Evolutionary conservation across 1,140 invertebrate species (phyloP).

Genomic region (Grapholita molesta): DNA sequence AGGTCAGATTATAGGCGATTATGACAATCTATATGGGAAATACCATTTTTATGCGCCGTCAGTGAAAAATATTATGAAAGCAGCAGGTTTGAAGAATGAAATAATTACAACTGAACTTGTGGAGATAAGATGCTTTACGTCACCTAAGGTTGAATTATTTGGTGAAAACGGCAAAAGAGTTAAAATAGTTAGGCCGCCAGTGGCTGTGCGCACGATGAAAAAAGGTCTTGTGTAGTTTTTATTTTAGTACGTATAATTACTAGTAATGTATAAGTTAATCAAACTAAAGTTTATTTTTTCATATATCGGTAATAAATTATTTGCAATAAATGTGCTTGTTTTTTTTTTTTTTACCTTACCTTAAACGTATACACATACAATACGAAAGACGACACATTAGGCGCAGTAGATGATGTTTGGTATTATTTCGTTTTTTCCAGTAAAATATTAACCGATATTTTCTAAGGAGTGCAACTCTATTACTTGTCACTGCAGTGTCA

Average conservation of each 20-base stretch:
- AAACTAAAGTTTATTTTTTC: too few species aligned
- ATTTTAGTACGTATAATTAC: not conserved
- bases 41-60: slow-evolving; percentile 55
- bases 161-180: slow-evolving; percentile 20
- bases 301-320: too few species aligned
- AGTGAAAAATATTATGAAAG: slow-evolving; percentile 52
- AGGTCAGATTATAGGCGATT: slow-evolving; percentile 46
- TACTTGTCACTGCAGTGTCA: not conserved
- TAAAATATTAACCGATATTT: not conserved
- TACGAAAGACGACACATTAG: too few species aligned
- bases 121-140: slow-evolving; percentile 43
- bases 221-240: not conserved
- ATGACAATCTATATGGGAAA: slow-evolving; percentile 44
- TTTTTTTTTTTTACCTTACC: too few species aligned
- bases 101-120: slow-evolving; percentile 42
- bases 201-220: not conserved
- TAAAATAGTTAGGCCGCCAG: not conserved
- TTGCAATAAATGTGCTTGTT: too few species aligned
- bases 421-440: too few species aligned
- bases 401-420: too few species aligned
- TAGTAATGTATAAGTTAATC: too few species aligned
- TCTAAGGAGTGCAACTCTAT: not conserved
- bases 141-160: slow-evolving; percentile 39
- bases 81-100: slow-evolving; percentile 42
- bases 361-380: too few species aligned